Conservation (phyloP, 2,888 invertebrate genomes). For the Lissocephala sabroskyi region DNA sequence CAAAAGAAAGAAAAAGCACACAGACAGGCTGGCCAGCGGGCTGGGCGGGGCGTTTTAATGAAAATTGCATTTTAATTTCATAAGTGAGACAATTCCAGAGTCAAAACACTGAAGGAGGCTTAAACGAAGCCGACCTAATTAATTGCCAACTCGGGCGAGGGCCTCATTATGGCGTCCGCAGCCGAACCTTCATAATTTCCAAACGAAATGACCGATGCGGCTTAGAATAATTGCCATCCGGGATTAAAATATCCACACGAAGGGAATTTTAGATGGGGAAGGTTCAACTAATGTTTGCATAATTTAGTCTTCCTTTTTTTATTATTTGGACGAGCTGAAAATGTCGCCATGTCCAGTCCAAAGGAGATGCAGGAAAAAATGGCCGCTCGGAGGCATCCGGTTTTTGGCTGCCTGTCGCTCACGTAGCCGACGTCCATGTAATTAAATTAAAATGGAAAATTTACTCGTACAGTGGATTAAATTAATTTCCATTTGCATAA, state of each 20-base stretch:
- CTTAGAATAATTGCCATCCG: conserved; percentile 66
- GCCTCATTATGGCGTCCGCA: conserved; percentile 35
- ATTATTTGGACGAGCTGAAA: no score
- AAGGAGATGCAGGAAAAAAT: conserved; percentile 20
- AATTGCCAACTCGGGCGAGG: conserved; percentile 31
- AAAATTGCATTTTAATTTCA: conserved; percentile 63
- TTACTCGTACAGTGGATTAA: conserved; percentile 70
- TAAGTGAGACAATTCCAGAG: conserved; percentile 31
- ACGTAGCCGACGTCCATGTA: conserved; percentile 70
- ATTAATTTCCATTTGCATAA: conserved; percentile 50
- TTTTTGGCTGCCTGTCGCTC: conserved; percentile 66
- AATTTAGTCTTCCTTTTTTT: neutral
- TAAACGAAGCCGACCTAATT: conserved; percentile 32
- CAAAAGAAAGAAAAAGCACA: conserved; percentile 7
- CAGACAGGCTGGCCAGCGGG: no score
- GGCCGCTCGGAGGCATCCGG: conserved; percentile 35
- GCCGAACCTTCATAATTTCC: conserved; percentile 70
- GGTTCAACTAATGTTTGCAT: neutral
- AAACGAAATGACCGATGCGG: conserved; percentile 42
- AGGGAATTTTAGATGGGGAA: neutral
- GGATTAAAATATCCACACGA: conserved; percentile 58
- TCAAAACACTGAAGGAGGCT: conserved; percentile 4
- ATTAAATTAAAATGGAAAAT: conserved; percentile 73
- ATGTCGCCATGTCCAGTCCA: neutral
- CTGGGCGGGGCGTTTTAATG: conserved; percentile 27